phyloP scores from a whole-genome alignment of 2,797 vertebrate species.

The Anguilla marmorata region DNA sequence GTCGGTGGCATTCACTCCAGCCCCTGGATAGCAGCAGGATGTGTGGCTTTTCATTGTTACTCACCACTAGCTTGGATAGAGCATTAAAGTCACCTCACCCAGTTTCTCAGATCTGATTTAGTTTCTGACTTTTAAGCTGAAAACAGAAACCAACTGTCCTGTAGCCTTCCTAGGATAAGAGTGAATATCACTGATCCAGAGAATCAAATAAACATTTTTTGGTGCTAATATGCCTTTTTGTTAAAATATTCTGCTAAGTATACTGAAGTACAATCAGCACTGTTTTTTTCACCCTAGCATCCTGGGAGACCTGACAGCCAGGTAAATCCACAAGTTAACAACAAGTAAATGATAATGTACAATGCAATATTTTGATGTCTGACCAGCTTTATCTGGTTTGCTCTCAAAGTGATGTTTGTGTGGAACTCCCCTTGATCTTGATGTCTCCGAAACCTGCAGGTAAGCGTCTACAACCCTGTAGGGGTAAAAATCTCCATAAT shows the following conservation, averaged over 20 bases:
- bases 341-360: background rate
- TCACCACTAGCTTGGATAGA: background rate
- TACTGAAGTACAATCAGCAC: background rate
- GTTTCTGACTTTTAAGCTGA: background rate
- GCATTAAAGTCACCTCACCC: background rate
- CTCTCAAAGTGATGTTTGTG: slow-evolving; percentile 74
- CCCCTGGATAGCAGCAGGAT: background rate
- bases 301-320: slow-evolving; percentile 81
- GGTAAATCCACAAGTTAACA: slow-evolving; percentile 63
- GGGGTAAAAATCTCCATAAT: background rate
- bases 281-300: slow-evolving; percentile 65
- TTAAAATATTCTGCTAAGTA: background rate
- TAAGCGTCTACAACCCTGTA: slow-evolving; percentile 55
- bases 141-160: background rate
- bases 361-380: background rate
- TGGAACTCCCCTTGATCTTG: slow-evolving; percentile 80
- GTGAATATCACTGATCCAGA: background rate
- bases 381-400: slow-evolving; percentile 23
- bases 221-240: background rate
- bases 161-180: background rate
- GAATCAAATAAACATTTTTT: background rate
- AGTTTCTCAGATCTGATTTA: background rate
- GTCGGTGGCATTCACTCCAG: background rate
- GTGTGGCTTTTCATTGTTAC: background rate
- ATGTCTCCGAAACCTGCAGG: slow-evolving; percentile 86